Evolutionary conservation across 2,888 invertebrate genomes (phyloP).

Genomic region (Anticlea derivata): DNA sequence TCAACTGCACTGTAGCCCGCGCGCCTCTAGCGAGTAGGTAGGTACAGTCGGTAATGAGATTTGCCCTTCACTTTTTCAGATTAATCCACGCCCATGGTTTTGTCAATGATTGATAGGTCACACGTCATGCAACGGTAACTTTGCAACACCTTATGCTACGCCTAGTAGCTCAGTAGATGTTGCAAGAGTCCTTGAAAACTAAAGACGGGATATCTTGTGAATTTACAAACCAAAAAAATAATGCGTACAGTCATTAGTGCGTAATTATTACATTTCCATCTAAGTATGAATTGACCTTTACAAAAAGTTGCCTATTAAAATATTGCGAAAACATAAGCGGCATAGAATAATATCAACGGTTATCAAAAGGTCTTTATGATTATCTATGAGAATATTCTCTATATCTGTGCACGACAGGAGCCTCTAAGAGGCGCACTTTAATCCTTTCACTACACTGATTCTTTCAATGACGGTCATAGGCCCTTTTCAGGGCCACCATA

Average conservation of each 20-base stretch:
- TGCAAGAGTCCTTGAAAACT: constrained; percentile 19
- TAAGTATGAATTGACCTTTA: not conserved
- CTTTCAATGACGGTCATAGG: too few relatives aligned
- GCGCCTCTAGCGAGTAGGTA: not conserved
- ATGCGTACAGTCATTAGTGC: constrained; percentile 9
- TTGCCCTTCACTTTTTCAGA: constrained; percentile 14
- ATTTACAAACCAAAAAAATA: constrained; percentile 11
- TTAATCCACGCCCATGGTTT: constrained; percentile 9
- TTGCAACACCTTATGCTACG: constrained; percentile 19
- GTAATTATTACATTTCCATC: constrained; percentile 4
- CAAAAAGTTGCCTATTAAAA: not conserved
- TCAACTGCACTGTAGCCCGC: too few relatives aligned
- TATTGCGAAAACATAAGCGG: too few relatives aligned
- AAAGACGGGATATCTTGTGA: constrained; percentile 15
- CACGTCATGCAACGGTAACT: constrained; percentile 22
- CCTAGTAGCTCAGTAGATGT: constrained; percentile 9
- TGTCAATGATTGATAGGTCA: constrained; percentile 20
- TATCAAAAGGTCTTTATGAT: too few relatives aligned
- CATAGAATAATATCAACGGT: too few relatives aligned
- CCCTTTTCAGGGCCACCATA: too few relatives aligned
- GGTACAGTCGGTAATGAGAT: too few relatives aligned
- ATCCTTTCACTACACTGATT: too few relatives aligned
- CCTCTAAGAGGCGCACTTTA: too few relatives aligned
- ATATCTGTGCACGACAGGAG: too few relatives aligned
- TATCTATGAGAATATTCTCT: too few relatives aligned